Conservation (phyloP, 2,888 invertebrate genomes). For the Caenorhabditis sp. region DNA sequence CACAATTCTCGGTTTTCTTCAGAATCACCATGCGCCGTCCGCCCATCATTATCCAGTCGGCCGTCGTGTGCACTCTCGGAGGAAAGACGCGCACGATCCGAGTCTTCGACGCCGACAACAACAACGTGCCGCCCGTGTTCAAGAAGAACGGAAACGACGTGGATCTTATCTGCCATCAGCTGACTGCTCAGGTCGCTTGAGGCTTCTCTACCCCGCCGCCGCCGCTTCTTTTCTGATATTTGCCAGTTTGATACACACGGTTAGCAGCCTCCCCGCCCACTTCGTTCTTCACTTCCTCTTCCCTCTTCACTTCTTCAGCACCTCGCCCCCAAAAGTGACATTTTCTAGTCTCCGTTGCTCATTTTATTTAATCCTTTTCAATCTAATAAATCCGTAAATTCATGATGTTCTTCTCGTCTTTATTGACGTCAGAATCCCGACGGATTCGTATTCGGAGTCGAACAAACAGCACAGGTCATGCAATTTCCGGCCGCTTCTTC, state of each 20-base stretch:
- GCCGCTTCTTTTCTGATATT: background rate
- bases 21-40: slow-evolving; percentile 59
- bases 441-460: background rate
- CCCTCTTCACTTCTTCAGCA: background rate
- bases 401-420: background rate
- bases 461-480: slow-evolving; percentile 21
- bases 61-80: slow-evolving; percentile 80
- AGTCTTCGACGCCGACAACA: slow-evolving; percentile 70
- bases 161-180: slow-evolving; percentile 70
- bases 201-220: too few species aligned
- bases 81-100: slow-evolving; percentile 79
- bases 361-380: too few species aligned
- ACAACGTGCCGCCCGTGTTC: slow-evolving; percentile 65
- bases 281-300: background rate
- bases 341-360: background rate
- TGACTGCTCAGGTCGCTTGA: slow-evolving; percentile 49
- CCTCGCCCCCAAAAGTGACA: too few species aligned
- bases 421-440: slow-evolving; percentile 16
- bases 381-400: too few species aligned
- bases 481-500: slow-evolving; percentile 9
- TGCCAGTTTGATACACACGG: slow-evolving; percentile 35
- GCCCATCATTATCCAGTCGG: slow-evolving; percentile 78
- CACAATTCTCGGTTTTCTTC: slow-evolving; percentile 8
- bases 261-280: slow-evolving; percentile 14
- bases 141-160: slow-evolving; percentile 72